Percentiles rank a stretch among this genome's conserved stretches.
These are phyloP conservation scores for Danaus melanippus DNA, from an alignment of 1,140 invertebrate species.

Conservation along the genomic window DNA sequence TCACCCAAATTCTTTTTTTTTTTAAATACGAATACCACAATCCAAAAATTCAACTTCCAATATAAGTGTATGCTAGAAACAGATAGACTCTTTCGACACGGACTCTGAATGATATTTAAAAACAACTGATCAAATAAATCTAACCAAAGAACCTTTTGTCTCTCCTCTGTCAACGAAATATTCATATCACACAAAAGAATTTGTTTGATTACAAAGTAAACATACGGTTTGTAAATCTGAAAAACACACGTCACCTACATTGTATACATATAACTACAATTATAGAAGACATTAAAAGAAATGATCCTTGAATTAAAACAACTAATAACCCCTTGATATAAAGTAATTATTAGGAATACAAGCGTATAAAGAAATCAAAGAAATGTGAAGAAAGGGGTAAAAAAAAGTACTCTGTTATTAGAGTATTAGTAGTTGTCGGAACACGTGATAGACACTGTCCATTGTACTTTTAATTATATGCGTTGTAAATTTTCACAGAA, in stretches of 20 bases:
- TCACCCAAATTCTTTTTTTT: no score
- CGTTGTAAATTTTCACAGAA: conserved; percentile 5
- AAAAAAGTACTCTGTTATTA: conserved; percentile 51
- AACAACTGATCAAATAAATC: conserved; percentile 66
- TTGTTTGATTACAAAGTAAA: conserved; percentile 26
- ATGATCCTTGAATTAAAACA: conserved; percentile 3
- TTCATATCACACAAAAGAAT: conserved; percentile 26
- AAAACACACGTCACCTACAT: background rate
- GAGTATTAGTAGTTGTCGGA: conserved; percentile 42
- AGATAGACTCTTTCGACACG: conserved; percentile 23
- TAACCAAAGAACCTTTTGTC: conserved; percentile 49
- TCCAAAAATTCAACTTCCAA: no score
- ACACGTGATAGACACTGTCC: conserved; percentile 41
- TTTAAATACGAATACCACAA: no score
- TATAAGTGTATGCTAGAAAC: no score
- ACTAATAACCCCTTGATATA: conserved; percentile 24
- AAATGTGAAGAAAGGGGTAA: conserved; percentile 49
- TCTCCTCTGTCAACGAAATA: conserved; percentile 23
- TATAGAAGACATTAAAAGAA: conserved; percentile 10
- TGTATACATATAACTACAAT: conserved; percentile 2
- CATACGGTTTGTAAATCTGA: conserved; percentile 12
- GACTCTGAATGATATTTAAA: conserved; percentile 28
- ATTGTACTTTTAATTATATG: conserved; percentile 32
- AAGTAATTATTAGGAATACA: conserved; percentile 42
- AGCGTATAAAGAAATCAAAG: conserved; percentile 59